These are phyloP conservation scores for Brotogeris chrysoptera DNA, from an alignment of 2,797 vertebrate genomes.

Conservation along the genomic window DNA sequence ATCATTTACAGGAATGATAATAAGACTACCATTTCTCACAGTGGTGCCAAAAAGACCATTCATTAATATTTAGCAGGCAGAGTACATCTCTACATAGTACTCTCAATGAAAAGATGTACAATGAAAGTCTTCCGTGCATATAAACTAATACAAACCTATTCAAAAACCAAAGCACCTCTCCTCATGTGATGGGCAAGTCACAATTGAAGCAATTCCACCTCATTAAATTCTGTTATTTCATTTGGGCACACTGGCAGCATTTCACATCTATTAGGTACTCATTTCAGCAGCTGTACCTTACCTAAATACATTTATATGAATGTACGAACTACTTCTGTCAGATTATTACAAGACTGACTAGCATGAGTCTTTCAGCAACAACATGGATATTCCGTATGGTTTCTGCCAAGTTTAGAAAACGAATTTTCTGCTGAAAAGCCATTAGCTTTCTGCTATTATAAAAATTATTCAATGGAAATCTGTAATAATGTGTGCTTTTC, in stretches of 20 bases:
- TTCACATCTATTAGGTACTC: background rate
- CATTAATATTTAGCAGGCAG: background rate
- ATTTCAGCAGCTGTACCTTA: background rate
- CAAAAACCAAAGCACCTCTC: background rate
- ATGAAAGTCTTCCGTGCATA: background rate
- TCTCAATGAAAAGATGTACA: background rate
- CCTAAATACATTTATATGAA: background rate
- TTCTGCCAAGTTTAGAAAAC: background rate
- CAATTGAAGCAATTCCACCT: background rate
- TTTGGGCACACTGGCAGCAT: background rate
- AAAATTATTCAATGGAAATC: background rate
- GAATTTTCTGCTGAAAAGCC: background rate
- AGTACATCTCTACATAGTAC: background rate
- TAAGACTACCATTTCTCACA: background rate
- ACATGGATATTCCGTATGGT: background rate
- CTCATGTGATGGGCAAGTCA: background rate
- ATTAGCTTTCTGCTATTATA: conserved; percentile 1
- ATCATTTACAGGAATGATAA: background rate
- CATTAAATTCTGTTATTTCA: background rate
- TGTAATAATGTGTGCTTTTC: background rate
- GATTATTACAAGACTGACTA: background rate
- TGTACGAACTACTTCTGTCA: background rate
- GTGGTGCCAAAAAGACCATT: background rate
- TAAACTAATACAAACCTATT: background rate
- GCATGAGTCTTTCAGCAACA: background rate